A percentile compares a stretch with the other conserved stretches of the same genome.
Conservation (phyloP, 92 coral and sea anemone genomes). For the Heteractis magnifica region DNA sequence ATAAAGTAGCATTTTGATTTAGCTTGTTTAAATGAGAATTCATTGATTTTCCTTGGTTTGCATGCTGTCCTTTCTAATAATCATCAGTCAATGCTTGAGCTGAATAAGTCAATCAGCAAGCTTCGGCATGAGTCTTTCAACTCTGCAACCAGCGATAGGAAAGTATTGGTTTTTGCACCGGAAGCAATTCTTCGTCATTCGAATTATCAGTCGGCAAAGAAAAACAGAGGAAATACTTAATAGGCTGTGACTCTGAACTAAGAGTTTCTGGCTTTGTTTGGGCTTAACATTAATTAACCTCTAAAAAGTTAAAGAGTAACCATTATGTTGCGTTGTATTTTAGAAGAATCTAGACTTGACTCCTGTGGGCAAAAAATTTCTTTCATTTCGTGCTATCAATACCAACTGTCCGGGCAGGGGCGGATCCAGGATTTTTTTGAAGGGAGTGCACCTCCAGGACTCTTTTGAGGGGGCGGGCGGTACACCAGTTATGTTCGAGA, state of each 20-base stretch:
- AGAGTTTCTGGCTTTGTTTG: neutral
- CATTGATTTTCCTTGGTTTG: too few relatives aligned
- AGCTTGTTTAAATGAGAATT: too few relatives aligned
- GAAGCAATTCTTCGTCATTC: neutral
- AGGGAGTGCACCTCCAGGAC: too few relatives aligned
- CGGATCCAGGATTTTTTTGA: too few relatives aligned
- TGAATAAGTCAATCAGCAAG: neutral
- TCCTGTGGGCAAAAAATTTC: neutral
- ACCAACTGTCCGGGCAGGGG: neutral
- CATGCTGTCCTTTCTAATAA: neutral
- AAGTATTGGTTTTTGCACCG: neutral
- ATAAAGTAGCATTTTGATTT: neutral
- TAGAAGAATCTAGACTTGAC: neutral
- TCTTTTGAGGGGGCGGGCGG: too few relatives aligned
- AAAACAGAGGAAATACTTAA: neutral
- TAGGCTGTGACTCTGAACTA: neutral
- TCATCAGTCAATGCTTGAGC: neutral
- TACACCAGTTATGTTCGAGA: too few relatives aligned
- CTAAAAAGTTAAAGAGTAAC: neutral
- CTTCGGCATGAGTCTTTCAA: neutral
- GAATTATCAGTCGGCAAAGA: neutral
- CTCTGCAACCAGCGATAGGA: neutral
- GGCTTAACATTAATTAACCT: slow-evolving; percentile 4
- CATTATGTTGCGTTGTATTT: neutral
- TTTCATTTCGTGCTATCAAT: neutral